Percentiles rank a stretch among this genome's conserved stretches.
Conservation (phyloP, 2,888 invertebrate genomes). For the Heliconius aoede region DNA sequence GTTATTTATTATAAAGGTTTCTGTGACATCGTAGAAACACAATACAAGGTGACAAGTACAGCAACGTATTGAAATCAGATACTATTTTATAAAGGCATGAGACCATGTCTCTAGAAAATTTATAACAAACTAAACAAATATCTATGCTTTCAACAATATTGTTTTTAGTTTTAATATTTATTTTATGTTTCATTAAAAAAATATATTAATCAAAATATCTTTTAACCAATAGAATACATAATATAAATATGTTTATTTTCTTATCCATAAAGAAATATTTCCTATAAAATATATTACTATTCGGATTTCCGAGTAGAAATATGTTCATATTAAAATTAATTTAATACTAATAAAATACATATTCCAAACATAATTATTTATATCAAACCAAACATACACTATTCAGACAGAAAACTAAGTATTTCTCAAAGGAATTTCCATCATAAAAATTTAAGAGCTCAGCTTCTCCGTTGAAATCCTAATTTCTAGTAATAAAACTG, state of each 20-base stretch:
- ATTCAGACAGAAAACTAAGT: not conserved
- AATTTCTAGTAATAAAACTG: conserved; percentile 25
- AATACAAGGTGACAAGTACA: conserved; percentile 37
- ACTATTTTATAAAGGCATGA: conserved; percentile 32
- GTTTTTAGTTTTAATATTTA: not conserved
- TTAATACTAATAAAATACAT: too few species aligned
- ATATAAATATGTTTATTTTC: too few species aligned
- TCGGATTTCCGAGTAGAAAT: too few species aligned
- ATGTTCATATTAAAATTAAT: too few species aligned
- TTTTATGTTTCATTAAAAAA: not conserved
- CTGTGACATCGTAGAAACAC: conserved; percentile 36
- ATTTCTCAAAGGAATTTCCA: conserved; percentile 18
- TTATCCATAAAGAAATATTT: too few species aligned
- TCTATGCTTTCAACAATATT: too few species aligned
- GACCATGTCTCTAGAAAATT: conserved; percentile 13
- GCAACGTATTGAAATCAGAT: conserved; percentile 38
- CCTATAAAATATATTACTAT: too few species aligned
- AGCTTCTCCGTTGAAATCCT: conserved; percentile 1
- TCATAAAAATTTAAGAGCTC: conserved; percentile 17
- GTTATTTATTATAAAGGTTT: conserved; percentile 34
- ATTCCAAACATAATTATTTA: not conserved
- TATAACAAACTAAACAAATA: not conserved
- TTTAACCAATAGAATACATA: too few species aligned
- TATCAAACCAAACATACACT: not conserved
- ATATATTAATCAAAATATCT: too few species aligned